Percentiles rank a stretch among this genome's conserved stretches.
phyloP scores from a whole-genome alignment of 2,797 vertebrate species.

The Alauda arvensis region DNA sequence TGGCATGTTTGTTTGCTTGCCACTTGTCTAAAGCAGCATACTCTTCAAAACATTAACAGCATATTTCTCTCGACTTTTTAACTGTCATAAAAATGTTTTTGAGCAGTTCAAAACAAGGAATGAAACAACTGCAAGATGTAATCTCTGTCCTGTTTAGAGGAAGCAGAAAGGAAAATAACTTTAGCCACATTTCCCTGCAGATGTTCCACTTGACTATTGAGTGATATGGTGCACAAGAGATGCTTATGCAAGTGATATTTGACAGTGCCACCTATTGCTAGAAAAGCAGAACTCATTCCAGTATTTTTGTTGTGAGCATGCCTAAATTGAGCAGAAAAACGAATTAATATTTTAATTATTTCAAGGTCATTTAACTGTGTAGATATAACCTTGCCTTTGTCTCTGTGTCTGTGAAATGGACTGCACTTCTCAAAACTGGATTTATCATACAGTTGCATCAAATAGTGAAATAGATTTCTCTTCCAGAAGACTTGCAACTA shows the following conservation, averaged over 20 bases:
- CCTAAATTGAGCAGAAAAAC: not conserved
- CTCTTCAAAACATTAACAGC: not conserved
- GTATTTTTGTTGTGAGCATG: not conserved
- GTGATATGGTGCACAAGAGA: not conserved
- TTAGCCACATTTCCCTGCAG: not conserved
- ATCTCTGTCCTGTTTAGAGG: not conserved
- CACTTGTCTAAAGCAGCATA: not conserved
- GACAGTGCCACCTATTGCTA: slow-evolving; percentile 56
- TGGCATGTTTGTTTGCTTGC: not conserved
- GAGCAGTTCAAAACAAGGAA: not conserved
- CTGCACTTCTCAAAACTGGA: not conserved
- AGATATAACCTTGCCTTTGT: not conserved
- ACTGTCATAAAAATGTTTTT: not conserved
- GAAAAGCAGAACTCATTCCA: slow-evolving; percentile 12
- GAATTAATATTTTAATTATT: not conserved
- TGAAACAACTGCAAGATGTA: not conserved
- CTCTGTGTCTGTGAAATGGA: not conserved
- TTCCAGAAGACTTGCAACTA: not conserved
- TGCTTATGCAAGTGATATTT: slow-evolving; percentile 3
- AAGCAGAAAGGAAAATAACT: slow-evolving; percentile 13
- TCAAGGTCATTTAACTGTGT: not conserved
- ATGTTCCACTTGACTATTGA: not conserved
- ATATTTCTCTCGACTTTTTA: not conserved
- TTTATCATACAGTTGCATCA: not conserved
- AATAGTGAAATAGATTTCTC: not conserved